Conservation (phyloP, 2,113 vertebrate species). For the Catharus bicknelli region DNA sequence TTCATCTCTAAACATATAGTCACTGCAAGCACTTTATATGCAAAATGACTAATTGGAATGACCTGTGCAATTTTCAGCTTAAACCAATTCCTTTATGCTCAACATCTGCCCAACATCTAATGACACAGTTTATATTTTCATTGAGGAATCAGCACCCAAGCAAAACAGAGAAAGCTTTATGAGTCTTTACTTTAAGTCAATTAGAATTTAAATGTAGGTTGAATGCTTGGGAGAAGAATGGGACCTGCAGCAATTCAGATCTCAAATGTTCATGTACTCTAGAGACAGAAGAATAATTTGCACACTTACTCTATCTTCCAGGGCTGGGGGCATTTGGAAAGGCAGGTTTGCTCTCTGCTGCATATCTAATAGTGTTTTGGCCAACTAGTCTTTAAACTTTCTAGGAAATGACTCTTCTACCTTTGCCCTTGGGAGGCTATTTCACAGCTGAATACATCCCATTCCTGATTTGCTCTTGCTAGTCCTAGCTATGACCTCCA, state of each 20-base stretch:
- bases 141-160: constrained; percentile 15
- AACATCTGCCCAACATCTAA: constrained; percentile 7
- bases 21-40: not conserved
- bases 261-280: constrained; percentile 27
- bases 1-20: not conserved
- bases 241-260: constrained; percentile 61
- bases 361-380: constrained; percentile 47
- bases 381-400: constrained; percentile 44
- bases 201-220: constrained; percentile 61
- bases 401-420: constrained; percentile 36
- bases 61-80: constrained; percentile 28
- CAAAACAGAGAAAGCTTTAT: constrained; percentile 8
- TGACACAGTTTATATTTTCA: constrained; percentile 51
- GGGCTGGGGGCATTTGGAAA: constrained; percentile 40
- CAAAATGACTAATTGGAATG: constrained; percentile 30
- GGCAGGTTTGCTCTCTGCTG: constrained; percentile 45
- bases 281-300: constrained; percentile 57
- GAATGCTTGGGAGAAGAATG: constrained; percentile 46
- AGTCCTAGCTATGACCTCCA: constrained; percentile 33
- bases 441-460: constrained; percentile 56
- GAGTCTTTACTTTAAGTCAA: constrained; percentile 35
- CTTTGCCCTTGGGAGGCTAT: constrained; percentile 56
- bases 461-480: constrained; percentile 9
- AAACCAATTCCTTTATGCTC: constrained; percentile 3
- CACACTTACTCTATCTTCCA: constrained; percentile 28